These are phyloP conservation scores for Caenorhabditis virilis DNA, from an alignment of 2,888 invertebrate genomes.

Conservation along the genomic window DNA sequence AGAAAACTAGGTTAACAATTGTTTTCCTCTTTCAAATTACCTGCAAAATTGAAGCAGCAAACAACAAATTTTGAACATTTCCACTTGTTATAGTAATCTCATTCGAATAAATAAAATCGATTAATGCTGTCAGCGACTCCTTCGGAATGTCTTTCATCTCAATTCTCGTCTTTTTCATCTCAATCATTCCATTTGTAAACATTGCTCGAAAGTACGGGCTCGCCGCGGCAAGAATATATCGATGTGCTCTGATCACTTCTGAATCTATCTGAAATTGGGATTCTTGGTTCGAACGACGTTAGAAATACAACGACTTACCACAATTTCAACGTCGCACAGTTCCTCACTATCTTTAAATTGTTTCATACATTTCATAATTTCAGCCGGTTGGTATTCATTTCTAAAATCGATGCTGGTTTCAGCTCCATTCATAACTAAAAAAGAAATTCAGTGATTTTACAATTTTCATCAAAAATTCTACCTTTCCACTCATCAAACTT, in stretches of 20 bases:
- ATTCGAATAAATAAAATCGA: slow-evolving; percentile 71
- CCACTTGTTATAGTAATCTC: slow-evolving; percentile 69
- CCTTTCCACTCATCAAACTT: slow-evolving; percentile 33
- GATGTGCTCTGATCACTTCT: slow-evolving; percentile 65
- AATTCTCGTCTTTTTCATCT: slow-evolving; percentile 41
- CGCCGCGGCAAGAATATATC: slow-evolving; percentile 70
- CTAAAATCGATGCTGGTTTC: slow-evolving; percentile 20
- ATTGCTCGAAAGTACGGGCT: slow-evolving; percentile 72
- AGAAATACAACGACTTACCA: slow-evolving; percentile 21
- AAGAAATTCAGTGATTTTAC: slow-evolving; percentile 1
- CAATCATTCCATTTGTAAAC: slow-evolving; percentile 70
- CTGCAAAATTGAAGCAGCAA: slow-evolving; percentile 71
- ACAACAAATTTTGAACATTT: slow-evolving; percentile 71
- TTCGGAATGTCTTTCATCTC: slow-evolving; percentile 38
- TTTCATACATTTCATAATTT: slow-evolving; percentile 33
- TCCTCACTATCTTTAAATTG: slow-evolving; percentile 37
- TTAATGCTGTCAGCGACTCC: slow-evolving; percentile 56
- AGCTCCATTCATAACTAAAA: slow-evolving; percentile 18
- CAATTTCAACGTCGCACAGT: slow-evolving; percentile 58
- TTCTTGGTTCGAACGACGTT: background rate
- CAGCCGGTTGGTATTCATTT: slow-evolving; percentile 17
- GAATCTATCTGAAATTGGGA: slow-evolving; percentile 40
- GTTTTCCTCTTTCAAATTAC: slow-evolving; percentile 45
- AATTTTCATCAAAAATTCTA: background rate
- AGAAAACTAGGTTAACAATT: background rate